Evolutionary conservation across 92 coral and sea anemone species (phyloP), one percentile per base, ranked within the genome.

Genomic region (Phenganax subtilis): DNA sequence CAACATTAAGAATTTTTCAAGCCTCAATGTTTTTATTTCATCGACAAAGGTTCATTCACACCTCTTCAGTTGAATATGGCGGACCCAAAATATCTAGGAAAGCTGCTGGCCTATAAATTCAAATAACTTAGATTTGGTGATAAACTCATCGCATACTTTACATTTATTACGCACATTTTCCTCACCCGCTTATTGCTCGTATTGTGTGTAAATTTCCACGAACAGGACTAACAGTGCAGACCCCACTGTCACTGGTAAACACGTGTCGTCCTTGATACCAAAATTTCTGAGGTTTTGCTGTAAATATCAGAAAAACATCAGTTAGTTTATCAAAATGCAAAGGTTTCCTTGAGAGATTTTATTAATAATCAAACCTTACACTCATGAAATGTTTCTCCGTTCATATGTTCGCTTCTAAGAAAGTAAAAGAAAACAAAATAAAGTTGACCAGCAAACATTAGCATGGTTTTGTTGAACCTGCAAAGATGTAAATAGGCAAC

Each of bases 1-100:
- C 52, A n/a, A 10, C 10, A 58, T 15, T 11, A 0, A 30, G 20
- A 52, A 30, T 55, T 10, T 55, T 6, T 9, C 4, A 2, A 62
- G 10, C n/a, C 9, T 12, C 54, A 27, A 44, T 44, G 27, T 14
- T 29, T 25, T 12, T 0, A 55, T 76, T 17, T 54, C 51, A 0
- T 30, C 15, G 16, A 75, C 9, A 29, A 16, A 72, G 11, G 15
- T 15, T 27, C 3, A 72, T 6, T 9, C 57, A 69, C 27, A 86
- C 96, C 87, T 88, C 84, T 29, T 86, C 88, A 37, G 92, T 92
- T 63, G 89, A 88, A 77, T 93, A 93, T 10, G 97, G 97, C 15
- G 97, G 97, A 44, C 91, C 97, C 56, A 93, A 84, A 60, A 93
- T 89, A 66, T 93, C 97, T 54, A 93, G 83, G 64, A 93, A 91